Base-by-base conservation (phyloP, 2,888 invertebrate species). In the Prosapia bicincta region DNA sequence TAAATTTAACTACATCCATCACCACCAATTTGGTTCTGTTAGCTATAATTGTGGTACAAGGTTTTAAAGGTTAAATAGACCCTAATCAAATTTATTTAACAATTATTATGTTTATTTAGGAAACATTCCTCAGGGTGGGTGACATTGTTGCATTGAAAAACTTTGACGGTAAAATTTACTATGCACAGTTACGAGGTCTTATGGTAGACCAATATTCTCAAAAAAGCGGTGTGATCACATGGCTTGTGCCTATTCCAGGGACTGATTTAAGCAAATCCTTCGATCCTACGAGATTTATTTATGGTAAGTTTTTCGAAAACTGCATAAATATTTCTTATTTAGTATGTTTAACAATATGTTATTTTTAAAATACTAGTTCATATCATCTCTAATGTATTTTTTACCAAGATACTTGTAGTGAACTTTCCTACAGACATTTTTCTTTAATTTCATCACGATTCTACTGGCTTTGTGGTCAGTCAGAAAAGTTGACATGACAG, bases 171-270 rank as follows among this genome's bases (percentile, higher is more conserved):
- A 91, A 90, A 78, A 89, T 91, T 26, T 98, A 92, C 85, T 98
- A 96, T 83, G 97, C 96, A 6, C 97, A 97, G 86, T 91, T 97
- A 74, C 88, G 94, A 73, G 97, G 96, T 1, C 90, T 98, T 73
- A 87, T 97, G 77, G 93, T 95, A 0, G 97, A 98, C 84, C 95
- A 96, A 84, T 97, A 95, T 84, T 95, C 96, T 81, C 94, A 96
- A 83, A 97, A 97, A 85, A 96, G 96, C 84, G 97, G 96, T 0
- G 94, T 93, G 1, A 87, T 97, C 15, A 95, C 96, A 0, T 98
- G 97, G 97, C 87, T 98, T 0, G 86, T 98, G 73, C 97, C 97
- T 0, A 96, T 96, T 0, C 89, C 90, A 79, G 88, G 94, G 82
- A 93, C 93, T 3, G 90, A 92, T 10, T 92, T 93, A 0, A 91